Evolutionary conservation across 2,888 invertebrate genomes (phyloP).

Genomic region (Leptothorax acervorum): DNA sequence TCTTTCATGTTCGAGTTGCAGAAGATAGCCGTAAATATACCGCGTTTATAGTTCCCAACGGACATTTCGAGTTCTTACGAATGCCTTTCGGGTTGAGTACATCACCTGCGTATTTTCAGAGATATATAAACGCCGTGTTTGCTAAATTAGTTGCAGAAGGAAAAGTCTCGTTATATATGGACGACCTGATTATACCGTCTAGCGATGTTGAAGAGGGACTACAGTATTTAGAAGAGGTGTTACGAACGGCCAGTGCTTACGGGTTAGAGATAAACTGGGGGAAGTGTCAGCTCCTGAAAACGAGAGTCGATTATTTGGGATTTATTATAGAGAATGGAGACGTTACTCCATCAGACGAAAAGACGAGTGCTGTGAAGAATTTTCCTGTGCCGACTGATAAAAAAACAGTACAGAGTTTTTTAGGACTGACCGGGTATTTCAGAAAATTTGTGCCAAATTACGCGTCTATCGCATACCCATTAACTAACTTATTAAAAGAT

Average conservation of each 20-base stretch:
- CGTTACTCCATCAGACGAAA: background rate
- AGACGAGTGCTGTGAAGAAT: background rate
- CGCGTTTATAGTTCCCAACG: too few species aligned
- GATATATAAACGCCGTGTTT: background rate
- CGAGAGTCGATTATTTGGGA: background rate
- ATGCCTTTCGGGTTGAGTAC: slow-evolving; percentile 10
- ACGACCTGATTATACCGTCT: slow-evolving; percentile 4
- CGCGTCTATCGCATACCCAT: background rate
- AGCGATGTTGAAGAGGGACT: background rate
- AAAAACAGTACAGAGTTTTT: background rate
- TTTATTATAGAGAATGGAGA: background rate
- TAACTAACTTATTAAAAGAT: background rate
- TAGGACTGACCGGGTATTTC: background rate
- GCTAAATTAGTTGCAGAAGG: background rate
- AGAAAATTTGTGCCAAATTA: background rate
- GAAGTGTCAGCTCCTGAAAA: background rate
- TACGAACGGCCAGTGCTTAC: background rate
- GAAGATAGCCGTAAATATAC: too few species aligned
- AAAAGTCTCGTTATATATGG: background rate
- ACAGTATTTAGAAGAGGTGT: background rate
- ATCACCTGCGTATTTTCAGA: background rate
- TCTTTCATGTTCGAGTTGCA: too few species aligned
- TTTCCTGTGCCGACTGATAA: background rate
- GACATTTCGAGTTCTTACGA: too few species aligned
- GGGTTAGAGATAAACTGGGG: background rate